Base-by-base conservation (phyloP, 2,113 vertebrate species). In the Perca fluviatilis region DNA sequence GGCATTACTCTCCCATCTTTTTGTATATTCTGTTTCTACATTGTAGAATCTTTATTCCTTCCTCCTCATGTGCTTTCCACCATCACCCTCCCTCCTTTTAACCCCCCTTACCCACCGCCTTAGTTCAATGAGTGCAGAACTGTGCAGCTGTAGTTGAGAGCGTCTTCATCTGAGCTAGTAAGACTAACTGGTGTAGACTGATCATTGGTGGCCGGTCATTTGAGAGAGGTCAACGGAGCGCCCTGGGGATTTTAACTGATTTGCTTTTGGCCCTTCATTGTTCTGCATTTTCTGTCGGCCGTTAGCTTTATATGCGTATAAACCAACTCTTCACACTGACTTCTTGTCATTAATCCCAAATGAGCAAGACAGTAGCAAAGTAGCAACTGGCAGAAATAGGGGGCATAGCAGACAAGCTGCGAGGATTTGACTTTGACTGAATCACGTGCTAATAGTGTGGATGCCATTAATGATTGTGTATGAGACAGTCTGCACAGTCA, bases 41-140 rank as follows among this genome's bases (percentile, higher is more conserved):
- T 80, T 72, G 60, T 47, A 53, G 56, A 50, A 54, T 74, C 33
- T 68, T 46, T 56, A 40, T 77, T 69, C 56, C 60, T 70, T 49
- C 60, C 43, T 79, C 77, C 53, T 65, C 51, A 50, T 62, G 36
- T 54, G 10, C 74, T 86, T 67, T 67, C 53, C 67, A 61, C 36
- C 64, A 15, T 14, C 19, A 2, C 53, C 21, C 62, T 46, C 57
- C 64, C 50, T 27, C 71, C 50, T 65, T 68, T 61, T 25, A 65
- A 60, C 21, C 63, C 7, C 21, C 23, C 40, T 83, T 83, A 68
- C 82, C 83, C 81, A 78, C 70, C 47, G 36, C 57, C 60, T 84
- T 74, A 82, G 91, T 93, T 91, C 82, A 87, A 3, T 15, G 78
- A 79, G 88, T 87, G 82, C 89, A 88, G 74, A 79, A 86, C 87